phyloP scores from a whole-genome alignment of 1,140 invertebrate genomes.

The Drosophila willistoni region DNA sequence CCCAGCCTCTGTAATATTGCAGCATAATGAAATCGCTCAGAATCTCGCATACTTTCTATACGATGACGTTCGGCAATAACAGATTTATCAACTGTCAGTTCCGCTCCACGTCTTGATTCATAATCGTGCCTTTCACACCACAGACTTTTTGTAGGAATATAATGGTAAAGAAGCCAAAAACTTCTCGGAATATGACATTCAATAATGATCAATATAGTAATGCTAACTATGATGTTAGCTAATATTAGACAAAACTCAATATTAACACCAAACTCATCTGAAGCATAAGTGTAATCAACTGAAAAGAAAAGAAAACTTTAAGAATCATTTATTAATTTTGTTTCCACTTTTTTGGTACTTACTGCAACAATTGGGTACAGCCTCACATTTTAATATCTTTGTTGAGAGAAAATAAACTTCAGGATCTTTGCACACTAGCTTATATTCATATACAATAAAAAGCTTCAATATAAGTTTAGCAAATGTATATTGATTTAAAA shows the following conservation, averaged over 20 bases:
- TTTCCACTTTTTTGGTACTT: constrained; percentile 11
- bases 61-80: constrained; percentile 22
- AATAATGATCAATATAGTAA: not conserved
- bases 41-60: constrained; percentile 8
- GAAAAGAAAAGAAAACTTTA: not conserved
- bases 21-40: constrained; percentile 11
- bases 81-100: constrained; percentile 19
- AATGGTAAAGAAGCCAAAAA: not conserved
- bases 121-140: not conserved
- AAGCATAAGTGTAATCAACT: not conserved
- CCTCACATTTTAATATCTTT: constrained; percentile 28
- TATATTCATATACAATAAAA: constrained; percentile 29
- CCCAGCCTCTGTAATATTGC: constrained; percentile 24
- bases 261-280: not conserved
- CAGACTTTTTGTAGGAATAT: too few species aligned
- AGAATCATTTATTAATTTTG: constrained; percentile 1
- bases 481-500: constrained; percentile 32
- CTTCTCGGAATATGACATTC: not conserved
- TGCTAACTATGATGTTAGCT: not conserved
- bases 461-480: constrained; percentile 39
- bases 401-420: constrained; percentile 45
- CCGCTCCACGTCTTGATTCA: not conserved
- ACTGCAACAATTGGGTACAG: constrained; percentile 59
- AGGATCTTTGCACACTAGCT: constrained; percentile 34
- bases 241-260: constrained; percentile 15